phyloP scores from a whole-genome alignment of 2,113 vertebrate genomes.

The Zonotrichia leucophrys region DNA sequence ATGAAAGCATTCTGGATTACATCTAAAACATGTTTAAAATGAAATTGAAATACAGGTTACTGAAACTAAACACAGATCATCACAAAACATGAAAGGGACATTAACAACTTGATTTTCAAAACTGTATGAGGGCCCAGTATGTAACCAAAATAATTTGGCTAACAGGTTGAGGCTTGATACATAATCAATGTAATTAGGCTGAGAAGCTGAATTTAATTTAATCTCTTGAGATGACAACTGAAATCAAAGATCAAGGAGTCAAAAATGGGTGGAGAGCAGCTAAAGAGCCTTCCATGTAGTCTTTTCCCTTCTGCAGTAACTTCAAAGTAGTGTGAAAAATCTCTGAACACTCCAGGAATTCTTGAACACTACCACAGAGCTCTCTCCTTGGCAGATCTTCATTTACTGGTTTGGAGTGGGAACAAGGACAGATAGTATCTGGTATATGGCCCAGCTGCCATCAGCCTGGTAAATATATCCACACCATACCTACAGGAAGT shows the following conservation, averaged over 20 bases:
- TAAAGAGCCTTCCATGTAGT: neutral
- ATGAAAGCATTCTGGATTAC: neutral
- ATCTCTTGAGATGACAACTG: neutral
- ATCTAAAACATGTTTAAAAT: neutral
- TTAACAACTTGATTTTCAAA: conserved; percentile 1
- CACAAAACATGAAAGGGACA: neutral
- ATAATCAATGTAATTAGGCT: neutral
- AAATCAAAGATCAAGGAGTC: conserved; percentile 38
- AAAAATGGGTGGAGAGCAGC: neutral
- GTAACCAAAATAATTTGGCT: neutral
- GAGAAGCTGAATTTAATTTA: neutral
- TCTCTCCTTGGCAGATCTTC: neutral
- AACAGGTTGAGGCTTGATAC: neutral
- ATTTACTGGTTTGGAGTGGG: neutral
- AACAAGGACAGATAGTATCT: neutral
- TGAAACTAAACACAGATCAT: neutral
- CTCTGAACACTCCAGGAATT: neutral
- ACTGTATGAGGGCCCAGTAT: neutral
- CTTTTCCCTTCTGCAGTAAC: neutral
- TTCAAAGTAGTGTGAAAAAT: neutral
- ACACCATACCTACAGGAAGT: neutral
- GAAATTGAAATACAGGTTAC: neutral
- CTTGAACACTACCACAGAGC: neutral
- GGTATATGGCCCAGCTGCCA: neutral
- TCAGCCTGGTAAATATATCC: neutral